These are phyloP conservation scores for Bambusicola thoracicus DNA, from an alignment of 2,113 vertebrate genomes.

Conservation along the genomic window DNA sequence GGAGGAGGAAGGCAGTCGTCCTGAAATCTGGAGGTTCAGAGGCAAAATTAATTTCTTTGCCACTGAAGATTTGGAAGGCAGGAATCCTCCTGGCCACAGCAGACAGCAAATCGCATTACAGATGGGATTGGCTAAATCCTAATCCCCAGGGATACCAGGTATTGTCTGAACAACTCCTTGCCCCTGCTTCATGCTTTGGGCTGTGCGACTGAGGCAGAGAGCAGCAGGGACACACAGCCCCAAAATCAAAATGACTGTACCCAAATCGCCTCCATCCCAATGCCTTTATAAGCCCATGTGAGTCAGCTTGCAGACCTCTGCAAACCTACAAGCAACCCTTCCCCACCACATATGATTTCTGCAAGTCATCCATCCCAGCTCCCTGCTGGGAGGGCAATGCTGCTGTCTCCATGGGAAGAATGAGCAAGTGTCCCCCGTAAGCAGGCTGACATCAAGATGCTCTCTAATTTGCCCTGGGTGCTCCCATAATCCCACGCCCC, in stretches of 20 bases:
- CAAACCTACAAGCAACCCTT: neutral
- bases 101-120: neutral
- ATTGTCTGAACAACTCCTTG: neutral
- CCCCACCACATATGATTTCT: fast-evolving
- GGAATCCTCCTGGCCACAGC: neutral
- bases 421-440: fast-evolving
- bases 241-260: neutral
- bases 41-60: slow-evolving; percentile 24
- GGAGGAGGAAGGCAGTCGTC: neutral
- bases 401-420: neutral
- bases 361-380: neutral
- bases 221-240: neutral
- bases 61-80: neutral
- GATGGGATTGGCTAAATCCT: slow-evolving; percentile 31
- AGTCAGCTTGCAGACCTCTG: neutral
- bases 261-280: fast-evolving
- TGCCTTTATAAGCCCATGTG: fast-evolving
- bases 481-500: slow-evolving; percentile 12
- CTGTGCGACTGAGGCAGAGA: neutral
- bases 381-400: fast-evolving
- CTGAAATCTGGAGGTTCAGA: fast-evolving
- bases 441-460: fast-evolving
- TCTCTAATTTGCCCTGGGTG: slow-evolving; percentile 55
- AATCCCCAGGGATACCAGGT: neutral
- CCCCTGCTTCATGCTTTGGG: fast-evolving